Evolutionary conservation across 2,888 invertebrate species (phyloP).

Genomic region (Tipula lateralis): DNA sequence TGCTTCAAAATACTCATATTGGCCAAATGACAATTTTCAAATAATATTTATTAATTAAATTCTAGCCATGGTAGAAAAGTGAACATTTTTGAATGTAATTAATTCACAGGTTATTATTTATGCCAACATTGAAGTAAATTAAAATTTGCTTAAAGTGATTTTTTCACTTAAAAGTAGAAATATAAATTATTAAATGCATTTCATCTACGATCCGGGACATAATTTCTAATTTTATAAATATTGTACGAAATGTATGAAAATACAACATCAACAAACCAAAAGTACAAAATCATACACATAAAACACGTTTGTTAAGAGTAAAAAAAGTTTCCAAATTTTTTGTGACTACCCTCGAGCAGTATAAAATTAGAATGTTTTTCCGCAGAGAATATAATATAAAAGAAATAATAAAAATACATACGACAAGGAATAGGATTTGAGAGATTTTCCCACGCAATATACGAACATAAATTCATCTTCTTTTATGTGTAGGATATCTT

Average conservation of each 20-base stretch:
- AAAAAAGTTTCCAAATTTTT: not conserved
- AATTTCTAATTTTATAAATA: not conserved
- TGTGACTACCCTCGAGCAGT: not conserved
- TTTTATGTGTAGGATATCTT: too few relatives aligned
- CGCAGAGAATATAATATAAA: not conserved
- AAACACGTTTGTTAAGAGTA: not conserved
- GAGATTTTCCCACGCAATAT: not conserved
- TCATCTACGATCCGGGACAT: not conserved
- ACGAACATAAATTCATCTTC: not conserved
- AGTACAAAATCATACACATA: not conserved
- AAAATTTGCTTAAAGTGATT: too few relatives aligned
- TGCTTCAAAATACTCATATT: not conserved
- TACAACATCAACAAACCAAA: not conserved
- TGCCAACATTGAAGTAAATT: too few relatives aligned
- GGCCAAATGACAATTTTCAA: not conserved
- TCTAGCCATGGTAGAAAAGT: not conserved
- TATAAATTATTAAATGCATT: not conserved
- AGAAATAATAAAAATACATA: not conserved
- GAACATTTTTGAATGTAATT: too few relatives aligned
- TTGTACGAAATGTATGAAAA: not conserved
- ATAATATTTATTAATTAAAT: not conserved
- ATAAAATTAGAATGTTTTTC: not conserved
- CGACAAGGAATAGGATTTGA: not conserved
- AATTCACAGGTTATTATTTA: too few relatives aligned
- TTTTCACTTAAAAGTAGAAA: too few relatives aligned